phyloP scores from a whole-genome alignment of 2,113 vertebrate genomes.

The Microcebus murinus region DNA sequence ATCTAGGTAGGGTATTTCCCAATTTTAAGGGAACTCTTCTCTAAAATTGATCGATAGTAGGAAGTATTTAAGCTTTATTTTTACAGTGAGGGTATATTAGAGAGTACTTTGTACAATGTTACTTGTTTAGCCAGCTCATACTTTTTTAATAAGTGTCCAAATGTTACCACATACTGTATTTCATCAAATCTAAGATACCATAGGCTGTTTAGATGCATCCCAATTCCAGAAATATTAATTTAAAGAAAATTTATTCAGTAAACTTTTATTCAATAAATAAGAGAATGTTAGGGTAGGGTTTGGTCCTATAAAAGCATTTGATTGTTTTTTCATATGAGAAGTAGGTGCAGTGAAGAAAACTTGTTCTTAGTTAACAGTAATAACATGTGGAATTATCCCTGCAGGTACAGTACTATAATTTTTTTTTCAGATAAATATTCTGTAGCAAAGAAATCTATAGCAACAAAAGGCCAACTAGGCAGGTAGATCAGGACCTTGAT shows the following conservation, averaged over 20 bases:
- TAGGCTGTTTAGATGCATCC: conserved; percentile 1
- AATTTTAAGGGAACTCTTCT: conserved; percentile 16
- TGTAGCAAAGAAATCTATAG: conserved; percentile 25
- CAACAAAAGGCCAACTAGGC: neutral
- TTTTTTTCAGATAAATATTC: conserved; percentile 4
- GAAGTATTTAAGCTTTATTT: neutral
- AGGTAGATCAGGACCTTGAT: conserved; percentile 32
- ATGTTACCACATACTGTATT: neutral
- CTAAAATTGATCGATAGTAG: neutral
- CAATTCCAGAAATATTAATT: conserved; percentile 43
- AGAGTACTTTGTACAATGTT: neutral
- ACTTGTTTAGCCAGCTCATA: conserved; percentile 2
- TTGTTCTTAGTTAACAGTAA: conserved; percentile 40
- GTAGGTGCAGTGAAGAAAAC: conserved; percentile 26
- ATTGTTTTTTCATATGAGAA: conserved; percentile 36
- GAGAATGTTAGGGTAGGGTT: conserved; percentile 6
- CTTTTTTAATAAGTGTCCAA: conserved; percentile 37
- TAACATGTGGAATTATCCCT: conserved; percentile 42
- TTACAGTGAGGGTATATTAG: neutral
- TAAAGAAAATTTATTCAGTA: neutral
- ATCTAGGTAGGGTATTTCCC: neutral
- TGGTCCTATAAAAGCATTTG: neutral
- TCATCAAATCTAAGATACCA: neutral
- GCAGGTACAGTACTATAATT: neutral
- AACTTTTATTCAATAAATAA: neutral